A percentile compares a stretch with the other conserved stretches of the same genome.
Conservation (phyloP, 1,140 invertebrate genomes). For the Hypsibius dujardini region DNA sequence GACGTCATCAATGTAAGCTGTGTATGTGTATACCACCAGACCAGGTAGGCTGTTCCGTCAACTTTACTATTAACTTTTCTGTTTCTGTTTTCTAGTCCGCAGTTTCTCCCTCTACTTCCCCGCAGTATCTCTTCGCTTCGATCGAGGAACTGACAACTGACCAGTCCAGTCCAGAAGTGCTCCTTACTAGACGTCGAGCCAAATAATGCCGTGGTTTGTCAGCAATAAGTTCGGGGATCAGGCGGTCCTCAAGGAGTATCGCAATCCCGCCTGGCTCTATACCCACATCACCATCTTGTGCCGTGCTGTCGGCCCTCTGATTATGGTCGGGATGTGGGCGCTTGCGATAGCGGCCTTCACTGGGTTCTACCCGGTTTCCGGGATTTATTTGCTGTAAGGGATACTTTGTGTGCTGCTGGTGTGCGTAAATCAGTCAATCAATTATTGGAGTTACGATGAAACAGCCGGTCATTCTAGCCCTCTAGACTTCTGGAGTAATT, state of each 20-base stretch:
- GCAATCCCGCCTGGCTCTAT: conserved; percentile 8
- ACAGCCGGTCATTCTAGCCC: not conserved
- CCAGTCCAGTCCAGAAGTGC: not conserved
- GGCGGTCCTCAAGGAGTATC: not conserved
- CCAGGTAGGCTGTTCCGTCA: no score
- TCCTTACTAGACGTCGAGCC: not conserved
- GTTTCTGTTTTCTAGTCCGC: no score
- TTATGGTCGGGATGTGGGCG: conserved; percentile 13
- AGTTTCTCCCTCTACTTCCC: no score
- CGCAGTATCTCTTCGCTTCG: no score
- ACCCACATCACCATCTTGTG: not conserved
- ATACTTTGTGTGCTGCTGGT: not conserved
- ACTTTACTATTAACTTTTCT: no score
- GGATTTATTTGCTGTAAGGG: conserved; percentile 10
- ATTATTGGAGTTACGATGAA: not conserved
- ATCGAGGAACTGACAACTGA: conserved; percentile 21
- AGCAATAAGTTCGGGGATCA: not conserved
- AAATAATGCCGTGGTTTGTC: not conserved
- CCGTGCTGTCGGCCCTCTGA: not conserved
- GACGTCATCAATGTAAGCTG: no score
- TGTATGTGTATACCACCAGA: no score
- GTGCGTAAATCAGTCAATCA: not conserved
- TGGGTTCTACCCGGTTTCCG: not conserved
- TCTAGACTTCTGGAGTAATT: not conserved
- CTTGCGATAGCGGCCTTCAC: not conserved